These are phyloP conservation scores for Graphium colonna DNA, from an alignment of 2,888 invertebrate genomes.

Conservation along the genomic window DNA sequence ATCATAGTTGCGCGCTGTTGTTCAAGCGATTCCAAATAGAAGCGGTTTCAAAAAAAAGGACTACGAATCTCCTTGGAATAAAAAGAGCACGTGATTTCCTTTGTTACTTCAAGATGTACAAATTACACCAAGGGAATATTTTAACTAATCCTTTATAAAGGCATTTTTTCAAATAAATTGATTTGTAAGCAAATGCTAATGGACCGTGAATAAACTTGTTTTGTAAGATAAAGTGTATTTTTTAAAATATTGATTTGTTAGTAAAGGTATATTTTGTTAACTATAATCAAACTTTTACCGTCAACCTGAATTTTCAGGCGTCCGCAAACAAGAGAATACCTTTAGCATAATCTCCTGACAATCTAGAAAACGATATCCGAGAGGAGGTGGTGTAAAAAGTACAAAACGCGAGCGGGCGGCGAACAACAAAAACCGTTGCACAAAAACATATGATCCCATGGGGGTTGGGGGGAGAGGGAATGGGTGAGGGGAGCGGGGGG, in stretches of 20 bases:
- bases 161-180: too few species aligned
- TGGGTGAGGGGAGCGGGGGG: constrained; percentile 41
- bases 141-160: too few species aligned
- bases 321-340: background rate
- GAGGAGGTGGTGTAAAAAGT: constrained; percentile 64
- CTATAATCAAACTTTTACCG: too few species aligned
- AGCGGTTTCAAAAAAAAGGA: background rate
- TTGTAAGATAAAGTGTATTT: too few species aligned
- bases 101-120: too few species aligned
- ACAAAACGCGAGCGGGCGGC: constrained; percentile 66
- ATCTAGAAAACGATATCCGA: constrained; percentile 61
- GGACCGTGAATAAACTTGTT: too few species aligned
- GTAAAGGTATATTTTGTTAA: too few species aligned
- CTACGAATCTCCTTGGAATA: too few species aligned
- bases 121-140: too few species aligned
- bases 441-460: constrained; percentile 80
- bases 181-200: too few species aligned
- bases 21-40: background rate
- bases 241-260: too few species aligned
- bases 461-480: constrained; percentile 53
- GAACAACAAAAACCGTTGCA: constrained; percentile 80
- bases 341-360: constrained; percentile 30
- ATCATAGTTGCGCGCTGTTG: background rate
- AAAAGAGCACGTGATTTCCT: too few species aligned
- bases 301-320: background rate